A percentile compares a stretch with the other conserved stretches of the same genome.
These are phyloP conservation scores for Ornithorhynchus anatinus DNA, from an alignment of 2,113 vertebrate genomes.

Conservation along the genomic window DNA sequence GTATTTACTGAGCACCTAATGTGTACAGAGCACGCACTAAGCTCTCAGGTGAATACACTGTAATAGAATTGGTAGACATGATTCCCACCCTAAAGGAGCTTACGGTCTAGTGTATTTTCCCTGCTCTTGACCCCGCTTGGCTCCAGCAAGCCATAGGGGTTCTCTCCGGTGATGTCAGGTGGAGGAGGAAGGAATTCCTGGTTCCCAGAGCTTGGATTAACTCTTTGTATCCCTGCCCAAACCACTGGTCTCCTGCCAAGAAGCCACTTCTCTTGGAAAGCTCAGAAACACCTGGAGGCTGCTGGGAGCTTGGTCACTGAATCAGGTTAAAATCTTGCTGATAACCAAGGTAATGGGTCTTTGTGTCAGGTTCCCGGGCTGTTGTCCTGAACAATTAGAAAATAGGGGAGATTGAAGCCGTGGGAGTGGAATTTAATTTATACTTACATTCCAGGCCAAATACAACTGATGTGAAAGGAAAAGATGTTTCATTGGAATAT, in stretches of 20 bases:
- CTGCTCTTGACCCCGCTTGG: too few species aligned
- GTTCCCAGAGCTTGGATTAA: neutral
- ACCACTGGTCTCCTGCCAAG: neutral
- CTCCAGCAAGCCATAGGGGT: too few species aligned
- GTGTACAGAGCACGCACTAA: too few species aligned
- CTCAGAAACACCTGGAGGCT: neutral
- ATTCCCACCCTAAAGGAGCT: too few species aligned
- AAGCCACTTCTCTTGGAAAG: neutral
- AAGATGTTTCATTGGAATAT: slow-evolving; percentile 36
- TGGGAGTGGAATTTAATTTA: slow-evolving; percentile 64
- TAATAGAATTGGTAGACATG: too few species aligned
- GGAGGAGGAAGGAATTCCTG: too few species aligned
- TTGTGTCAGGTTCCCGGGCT: slow-evolving; percentile 57
- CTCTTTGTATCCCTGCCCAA: neutral
- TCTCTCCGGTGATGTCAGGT: too few species aligned
- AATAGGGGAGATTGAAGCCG: slow-evolving; percentile 56
- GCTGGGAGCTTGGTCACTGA: neutral
- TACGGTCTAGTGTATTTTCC: too few species aligned
- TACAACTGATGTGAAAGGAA: slow-evolving; percentile 45
- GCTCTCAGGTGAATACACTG: too few species aligned
- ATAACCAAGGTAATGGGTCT: slow-evolving; percentile 33
- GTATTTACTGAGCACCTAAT: too few species aligned
- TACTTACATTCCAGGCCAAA: slow-evolving; percentile 57
- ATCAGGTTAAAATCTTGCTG: too few species aligned
- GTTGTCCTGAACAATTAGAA: slow-evolving; percentile 67